These are phyloP conservation scores for Thelaira solivaga DNA, from an alignment of 2,888 invertebrate species.

Conservation along the genomic window DNA sequence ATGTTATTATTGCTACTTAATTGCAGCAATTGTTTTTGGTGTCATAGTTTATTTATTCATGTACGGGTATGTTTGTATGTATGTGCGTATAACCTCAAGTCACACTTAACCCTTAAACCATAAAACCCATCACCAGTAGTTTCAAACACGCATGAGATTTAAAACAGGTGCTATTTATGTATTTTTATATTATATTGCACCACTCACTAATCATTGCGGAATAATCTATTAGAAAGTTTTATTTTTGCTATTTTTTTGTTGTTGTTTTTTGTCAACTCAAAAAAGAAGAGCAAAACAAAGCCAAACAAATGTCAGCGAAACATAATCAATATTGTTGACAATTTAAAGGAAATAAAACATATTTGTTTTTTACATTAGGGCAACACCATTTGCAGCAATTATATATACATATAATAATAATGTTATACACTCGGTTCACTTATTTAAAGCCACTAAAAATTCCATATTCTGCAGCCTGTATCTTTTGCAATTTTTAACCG, in stretches of 20 bases:
- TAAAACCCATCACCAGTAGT: constrained; percentile 27
- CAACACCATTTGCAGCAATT: background rate
- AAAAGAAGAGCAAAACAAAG: background rate
- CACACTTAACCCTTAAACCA: constrained; percentile 48
- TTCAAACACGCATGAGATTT: constrained; percentile 73
- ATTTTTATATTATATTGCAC: constrained; percentile 46
- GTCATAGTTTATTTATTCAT: no score
- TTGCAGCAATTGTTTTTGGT: constrained; percentile 36
- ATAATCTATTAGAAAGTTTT: constrained; percentile 72
- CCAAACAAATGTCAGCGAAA: constrained; percentile 58
- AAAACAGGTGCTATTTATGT: constrained; percentile 76
- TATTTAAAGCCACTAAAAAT: no score
- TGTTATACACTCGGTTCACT: no score
- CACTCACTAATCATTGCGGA: constrained; percentile 75
- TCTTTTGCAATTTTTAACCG: no score
- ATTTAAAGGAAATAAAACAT: no score
- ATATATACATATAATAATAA: background rate
- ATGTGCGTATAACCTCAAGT: constrained; percentile 29
- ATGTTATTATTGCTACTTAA: constrained; percentile 3
- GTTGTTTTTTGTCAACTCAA: constrained; percentile 6
- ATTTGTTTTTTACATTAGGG: constrained; percentile 23
- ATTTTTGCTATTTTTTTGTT: background rate
- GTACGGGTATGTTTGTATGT: no score
- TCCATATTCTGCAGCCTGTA: no score
- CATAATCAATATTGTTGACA: constrained; percentile 21